phyloP scores from a whole-genome alignment of 2,797 vertebrate species.

The Semotilus atromaculatus region DNA sequence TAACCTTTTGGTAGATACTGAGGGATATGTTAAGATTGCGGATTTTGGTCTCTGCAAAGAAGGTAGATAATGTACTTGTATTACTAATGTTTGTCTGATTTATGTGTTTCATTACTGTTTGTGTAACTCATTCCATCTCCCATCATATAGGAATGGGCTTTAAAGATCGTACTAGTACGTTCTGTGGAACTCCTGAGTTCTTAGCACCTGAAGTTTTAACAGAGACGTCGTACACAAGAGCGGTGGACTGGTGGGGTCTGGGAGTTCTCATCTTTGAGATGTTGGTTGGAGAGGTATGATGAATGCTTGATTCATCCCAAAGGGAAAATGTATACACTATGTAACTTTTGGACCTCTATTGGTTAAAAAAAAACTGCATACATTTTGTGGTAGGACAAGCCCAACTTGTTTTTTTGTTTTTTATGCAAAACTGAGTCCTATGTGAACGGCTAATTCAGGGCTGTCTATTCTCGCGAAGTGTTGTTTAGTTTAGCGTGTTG shows the following conservation, averaged over 20 bases:
- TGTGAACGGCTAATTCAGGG: not conserved
- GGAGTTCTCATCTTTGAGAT: slow-evolving; percentile 99
- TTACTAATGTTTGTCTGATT: not conserved
- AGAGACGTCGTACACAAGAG: slow-evolving; percentile 96
- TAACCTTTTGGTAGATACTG: slow-evolving; percentile 95
- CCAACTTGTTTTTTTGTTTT: not conserved
- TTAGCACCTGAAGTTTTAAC: slow-evolving; percentile 97
- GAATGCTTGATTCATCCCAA: not conserved
- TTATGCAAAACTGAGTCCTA: too few species aligned
- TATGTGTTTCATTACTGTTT: not conserved
- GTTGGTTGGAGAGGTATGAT: slow-evolving; percentile 96
- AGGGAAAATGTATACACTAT: not conserved
- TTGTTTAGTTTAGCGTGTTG: too few species aligned
- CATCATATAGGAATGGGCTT: slow-evolving; percentile 93
- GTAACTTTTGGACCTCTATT: not conserved
- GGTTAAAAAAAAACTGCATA: not conserved
- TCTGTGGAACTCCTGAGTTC: slow-evolving; percentile 98
- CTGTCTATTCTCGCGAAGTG: not conserved
- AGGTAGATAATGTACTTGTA: slow-evolving; percentile 76
- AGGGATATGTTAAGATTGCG: slow-evolving; percentile 98
- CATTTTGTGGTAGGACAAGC: not conserved
- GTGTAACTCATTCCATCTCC: not conserved
- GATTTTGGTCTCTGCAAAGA: slow-evolving; percentile 99
- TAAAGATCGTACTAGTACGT: slow-evolving; percentile 96
- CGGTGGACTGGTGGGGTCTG: slow-evolving; percentile 99